These are phyloP conservation scores for Channallabes apus DNA, from an alignment of 2,797 vertebrate genomes.

Conservation along the genomic window DNA sequence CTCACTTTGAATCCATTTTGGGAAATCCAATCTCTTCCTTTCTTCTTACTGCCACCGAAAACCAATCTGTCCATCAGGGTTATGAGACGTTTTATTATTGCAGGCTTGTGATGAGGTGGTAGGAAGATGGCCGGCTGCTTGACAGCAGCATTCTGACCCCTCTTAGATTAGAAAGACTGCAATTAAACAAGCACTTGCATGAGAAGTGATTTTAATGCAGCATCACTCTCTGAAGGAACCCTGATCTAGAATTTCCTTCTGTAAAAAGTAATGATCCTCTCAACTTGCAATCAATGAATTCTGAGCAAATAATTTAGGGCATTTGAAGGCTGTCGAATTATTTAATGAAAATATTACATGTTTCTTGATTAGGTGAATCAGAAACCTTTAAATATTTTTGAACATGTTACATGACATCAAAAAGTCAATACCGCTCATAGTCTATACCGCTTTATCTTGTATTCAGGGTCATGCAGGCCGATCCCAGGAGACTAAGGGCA, in stretches of 20 bases:
- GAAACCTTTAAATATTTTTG: neutral
- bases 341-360: constrained; percentile 7
- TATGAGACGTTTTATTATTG: constrained; percentile 52
- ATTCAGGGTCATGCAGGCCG: too few relatives aligned
- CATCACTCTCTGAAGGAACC: neutral
- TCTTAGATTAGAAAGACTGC: constrained; percentile 63
- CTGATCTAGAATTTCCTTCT: constrained; percentile 31
- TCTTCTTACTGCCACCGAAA: constrained; percentile 47
- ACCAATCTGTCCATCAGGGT: constrained; percentile 38
- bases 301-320: neutral
- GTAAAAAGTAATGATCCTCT: neutral
- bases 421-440: too few relatives aligned
- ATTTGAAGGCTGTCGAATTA: neutral
- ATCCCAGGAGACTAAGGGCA: too few relatives aligned
- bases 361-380: neutral
- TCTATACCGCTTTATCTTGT: too few relatives aligned
- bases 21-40: constrained; percentile 47
- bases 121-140: constrained; percentile 50
- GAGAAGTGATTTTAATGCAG: constrained; percentile 49
- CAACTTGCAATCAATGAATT: neutral
- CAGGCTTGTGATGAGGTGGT: constrained; percentile 53
- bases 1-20: constrained; percentile 46
- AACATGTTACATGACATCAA: neutral
- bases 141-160: constrained; percentile 60
- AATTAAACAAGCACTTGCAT: constrained; percentile 63